Evolutionary conservation across 2,113 vertebrate species (phyloP).

Genomic region (Grantiella picta): DNA sequence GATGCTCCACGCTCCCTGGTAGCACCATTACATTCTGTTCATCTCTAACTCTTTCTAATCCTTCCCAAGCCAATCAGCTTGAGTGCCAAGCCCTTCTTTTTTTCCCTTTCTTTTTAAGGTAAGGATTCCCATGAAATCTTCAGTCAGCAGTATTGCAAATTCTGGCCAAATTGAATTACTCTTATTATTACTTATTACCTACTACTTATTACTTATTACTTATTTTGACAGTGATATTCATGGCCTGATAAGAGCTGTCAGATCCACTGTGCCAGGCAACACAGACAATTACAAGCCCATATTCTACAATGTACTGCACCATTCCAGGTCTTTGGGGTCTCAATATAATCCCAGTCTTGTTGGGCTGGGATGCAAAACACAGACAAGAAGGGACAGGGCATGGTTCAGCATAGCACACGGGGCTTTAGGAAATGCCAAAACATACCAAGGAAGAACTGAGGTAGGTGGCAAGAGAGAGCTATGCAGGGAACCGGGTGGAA

Average conservation of each 20-base stretch:
- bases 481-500: neutral
- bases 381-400: rapidly evolving
- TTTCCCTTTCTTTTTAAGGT: neutral
- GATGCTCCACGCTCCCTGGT: neutral
- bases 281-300: neutral
- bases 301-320: rapidly evolving
- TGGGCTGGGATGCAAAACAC: neutral
- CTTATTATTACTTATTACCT: too few relatives aligned
- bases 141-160: neutral
- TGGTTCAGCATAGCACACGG: neutral
- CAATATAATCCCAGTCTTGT: rapidly evolving
- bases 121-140: neutral
- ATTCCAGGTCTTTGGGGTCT: rapidly evolving
- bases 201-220: neutral
- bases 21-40: neutral
- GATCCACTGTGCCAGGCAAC: neutral
- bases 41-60: neutral
- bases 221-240: neutral
- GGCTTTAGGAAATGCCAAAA: neutral
- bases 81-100: neutral
- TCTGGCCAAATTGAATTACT: neutral
- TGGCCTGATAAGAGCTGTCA: neutral
- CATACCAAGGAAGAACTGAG: rapidly evolving
- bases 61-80: neutral
- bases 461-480: neutral